Evolutionary conservation across 2,888 invertebrate species (phyloP), one percentile per base, ranked within the genome.

Genomic region (Drosophila anomalata): DNA sequence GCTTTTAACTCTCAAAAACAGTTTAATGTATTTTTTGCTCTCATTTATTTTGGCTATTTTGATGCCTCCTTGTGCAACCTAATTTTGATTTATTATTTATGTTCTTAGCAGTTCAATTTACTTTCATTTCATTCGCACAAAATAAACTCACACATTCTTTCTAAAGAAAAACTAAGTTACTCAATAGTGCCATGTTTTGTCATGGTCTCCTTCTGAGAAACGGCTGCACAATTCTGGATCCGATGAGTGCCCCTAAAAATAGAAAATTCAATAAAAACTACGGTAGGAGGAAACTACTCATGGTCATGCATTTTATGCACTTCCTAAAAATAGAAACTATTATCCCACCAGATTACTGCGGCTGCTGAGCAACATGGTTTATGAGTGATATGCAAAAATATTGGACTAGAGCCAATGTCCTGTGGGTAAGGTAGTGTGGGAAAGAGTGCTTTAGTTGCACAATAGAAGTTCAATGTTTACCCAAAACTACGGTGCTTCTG

Each of bases 381-480:
- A 50, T 63, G 33, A 48, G 44, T 65, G 46, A 33, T 36, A 67
- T 66, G 66, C 53, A 71, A 36, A 71, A 71, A 58, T 58, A 29
- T 46, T 41, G 29, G 14, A 41, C 36, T 29, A 31, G 39, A 41
- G 36, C 20, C 39, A 24, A 17, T 17, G 5, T 17, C 12, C 3
- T 26, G 66, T 67, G 56, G 68, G 73, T 68, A 69, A 50, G 55
- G 74, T 67, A 65, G 77, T 73, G 77, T 11, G n/a, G 36, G 6
- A 62, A 22, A 8, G 20, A 9, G 22, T 8, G 22, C 17, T 36
- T 36, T 36, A n/a, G n/a, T 7, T 12, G 11, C 53, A 47, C 67
- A 41, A 51, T 65, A 8, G n/a, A n/a, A 42, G 9, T 42, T 42
- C 17, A 17, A 1, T 11, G 12, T 26, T 36, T 36, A 36, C 36